Evolutionary conservation across 2,888 invertebrate genomes (phyloP), one percentile per base, ranked within the genome.

Genomic region (Gisinianus flammeolus): DNA sequence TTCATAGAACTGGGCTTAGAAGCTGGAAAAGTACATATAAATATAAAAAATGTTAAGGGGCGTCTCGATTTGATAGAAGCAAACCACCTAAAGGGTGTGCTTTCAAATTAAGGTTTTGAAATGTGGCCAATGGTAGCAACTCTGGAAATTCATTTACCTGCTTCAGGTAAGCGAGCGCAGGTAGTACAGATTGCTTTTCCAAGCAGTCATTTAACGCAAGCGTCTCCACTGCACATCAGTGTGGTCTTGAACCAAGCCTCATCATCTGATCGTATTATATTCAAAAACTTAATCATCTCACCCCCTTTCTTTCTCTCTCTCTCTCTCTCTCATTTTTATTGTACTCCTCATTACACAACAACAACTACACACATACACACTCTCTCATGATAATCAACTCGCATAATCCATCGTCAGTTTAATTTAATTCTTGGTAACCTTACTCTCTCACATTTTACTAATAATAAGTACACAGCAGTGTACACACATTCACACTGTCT

Each of bases 171-270:
- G 24, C 24, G 67, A 52, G 67, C 52, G 75, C 67, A 69, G 76
- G 76, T 69, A 52, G 76, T 31, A 69, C 58, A 76, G 31, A 69
- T 69, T 76, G 22, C 68, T 31, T 69, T 56, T 58, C 71, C 33
- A 56, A 35, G n/a, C n/a, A 44, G n/a, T 24, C 70, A 76, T 70
- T 70, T 70, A 76, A 76, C 76, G 70, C 69, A 76, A 76, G 77
- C 77, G 62, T 69, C 58, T 44, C 62, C 68, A n/a, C n/a, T n/a
- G n/a, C n/a, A n/a, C n/a, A n/a, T 76, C 76, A 76, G 76, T 76
- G 73, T 73, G 73, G 73, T 76, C 69, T 76, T 0, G n/a, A n/a
- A n/a, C n/a, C n/a, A n/a, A n/a, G n/a, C n/a, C n/a, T n/a, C n/a
- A n/a, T n/a, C n/a, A n/a, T 54, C 19, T 16, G 54, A 54, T 54